Base-by-base conservation (phyloP, 1,140 invertebrate species). In the Aradophagus sp. region DNA sequence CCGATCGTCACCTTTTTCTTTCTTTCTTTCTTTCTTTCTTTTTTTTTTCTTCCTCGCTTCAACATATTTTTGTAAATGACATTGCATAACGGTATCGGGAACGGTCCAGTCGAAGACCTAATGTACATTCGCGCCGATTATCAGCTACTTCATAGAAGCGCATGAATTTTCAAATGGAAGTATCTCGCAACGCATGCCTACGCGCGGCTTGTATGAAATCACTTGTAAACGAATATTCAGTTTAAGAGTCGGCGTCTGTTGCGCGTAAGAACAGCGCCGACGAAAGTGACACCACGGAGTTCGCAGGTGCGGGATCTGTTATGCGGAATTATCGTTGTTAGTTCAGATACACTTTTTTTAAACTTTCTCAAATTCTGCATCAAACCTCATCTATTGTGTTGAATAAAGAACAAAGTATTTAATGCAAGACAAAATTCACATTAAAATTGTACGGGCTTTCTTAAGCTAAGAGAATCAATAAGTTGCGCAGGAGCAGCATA, bases 31-130 rank as follows among this genome's bases (percentile, higher is more conserved):
- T n/a, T n/a, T n/a, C n/a, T n/a, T n/a, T n/a, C n/a, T n/a, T 19
- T 13, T 4, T 39, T 20, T 52, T 62, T 67, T 27, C n/a, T n/a
- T 53, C 31, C 27, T 36, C 19, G 50, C 65, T 41, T 47, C 34
- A 50, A 48, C 48, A 52, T 44, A 66, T 72, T 66, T 72, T 72
- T 72, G 67, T 70, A 73, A 78, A 80, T 80, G 76, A 78, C 73
- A 68, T 63, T 74, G 67, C 63, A 61, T 80, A 80, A 80, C 78
- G 78, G 78, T 76, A 80, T 77, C 75, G 65, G 41, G 67, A 80
- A 80, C 78, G 78, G 78, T 80, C 77, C 78, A 77, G 68, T 61
- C 42, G 36, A 69, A 65, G 71, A 47, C 44, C 58, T 67, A 73
- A 77, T 76, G 67, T 77, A 70, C 63, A 73, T 48, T 59, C 47